phyloP scores from a whole-genome alignment of 2,888 invertebrate genomes.

The Scelioninae gen. 2 region DNA sequence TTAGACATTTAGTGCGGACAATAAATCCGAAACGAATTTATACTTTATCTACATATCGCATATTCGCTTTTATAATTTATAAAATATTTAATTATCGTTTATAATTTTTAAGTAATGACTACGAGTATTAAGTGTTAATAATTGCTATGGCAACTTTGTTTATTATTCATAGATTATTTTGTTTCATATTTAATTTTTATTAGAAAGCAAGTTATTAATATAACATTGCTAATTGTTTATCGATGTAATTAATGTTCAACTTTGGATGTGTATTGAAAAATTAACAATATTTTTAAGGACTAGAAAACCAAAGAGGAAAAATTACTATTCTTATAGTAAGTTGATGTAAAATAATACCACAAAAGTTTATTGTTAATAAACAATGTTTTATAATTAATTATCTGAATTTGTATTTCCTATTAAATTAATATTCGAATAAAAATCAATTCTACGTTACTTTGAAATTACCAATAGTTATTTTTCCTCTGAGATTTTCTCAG shows the following conservation, averaged over 20 bases:
- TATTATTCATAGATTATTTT: too few species aligned
- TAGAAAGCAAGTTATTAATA: too few species aligned
- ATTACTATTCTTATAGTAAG: conserved; percentile 40
- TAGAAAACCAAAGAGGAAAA: conserved; percentile 32
- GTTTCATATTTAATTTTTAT: too few species aligned
- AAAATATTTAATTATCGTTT: too few species aligned
- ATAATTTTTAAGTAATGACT: too few species aligned
- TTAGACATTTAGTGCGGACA: too few species aligned
- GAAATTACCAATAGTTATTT: conserved; percentile 35
- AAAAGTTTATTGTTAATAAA: not conserved
- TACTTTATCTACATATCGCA: too few species aligned
- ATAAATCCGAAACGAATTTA: too few species aligned
- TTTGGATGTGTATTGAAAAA: conserved; percentile 16
- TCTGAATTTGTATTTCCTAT: not conserved
- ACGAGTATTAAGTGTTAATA: too few species aligned
- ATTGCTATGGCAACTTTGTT: too few species aligned
- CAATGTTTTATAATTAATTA: not conserved
- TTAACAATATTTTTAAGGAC: conserved; percentile 6
- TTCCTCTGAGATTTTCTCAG: conserved; percentile 49
- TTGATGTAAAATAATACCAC: not conserved
- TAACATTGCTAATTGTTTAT: too few species aligned
- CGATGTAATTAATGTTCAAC: conserved; percentile 40
- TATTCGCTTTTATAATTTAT: too few species aligned
- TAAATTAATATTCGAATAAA: not conserved
- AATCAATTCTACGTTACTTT: conserved; percentile 10